These are phyloP conservation scores for Scaptomyza hsui DNA, from an alignment of 1,140 invertebrate species.

Conservation along the genomic window DNA sequence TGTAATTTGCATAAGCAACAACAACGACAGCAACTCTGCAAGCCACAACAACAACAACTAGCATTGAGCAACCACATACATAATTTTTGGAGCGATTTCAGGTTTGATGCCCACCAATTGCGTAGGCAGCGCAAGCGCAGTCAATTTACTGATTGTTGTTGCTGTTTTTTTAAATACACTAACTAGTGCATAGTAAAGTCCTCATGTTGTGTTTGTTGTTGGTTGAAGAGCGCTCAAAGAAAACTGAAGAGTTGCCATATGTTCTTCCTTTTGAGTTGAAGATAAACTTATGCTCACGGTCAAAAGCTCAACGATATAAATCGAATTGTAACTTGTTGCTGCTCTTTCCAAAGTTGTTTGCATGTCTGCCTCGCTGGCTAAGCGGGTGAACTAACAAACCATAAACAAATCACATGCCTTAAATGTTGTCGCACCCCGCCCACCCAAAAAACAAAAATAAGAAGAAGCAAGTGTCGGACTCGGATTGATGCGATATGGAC, in stretches of 20 bases:
- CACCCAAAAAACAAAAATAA: conserved; percentile 18
- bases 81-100: conserved; percentile 71
- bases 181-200: background rate
- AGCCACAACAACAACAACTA: conserved; percentile 33
- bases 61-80: conserved; percentile 46
- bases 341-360: no score
- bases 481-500: conserved; percentile 62
- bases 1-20: conserved; percentile 77
- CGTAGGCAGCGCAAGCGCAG: conserved; percentile 48
- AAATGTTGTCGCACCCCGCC: conserved; percentile 54
- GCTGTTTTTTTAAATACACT: conserved; percentile 16
- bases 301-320: no score
- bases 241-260: background rate
- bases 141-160: conserved; percentile 13
- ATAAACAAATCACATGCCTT: conserved; percentile 54
- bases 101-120: conserved; percentile 60
- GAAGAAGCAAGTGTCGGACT: conserved; percentile 55
- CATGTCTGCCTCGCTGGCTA: conserved; percentile 1
- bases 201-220: no score
- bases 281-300: no score
- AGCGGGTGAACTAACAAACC: conserved; percentile 14
- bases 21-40: conserved; percentile 31
- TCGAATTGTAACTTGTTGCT: no score
- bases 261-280: no score
- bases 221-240: no score